Evolutionary conservation across 2,113 vertebrate species (phyloP), one percentile per base, ranked within the genome.

Genomic region (Otocyon megalotis): DNA sequence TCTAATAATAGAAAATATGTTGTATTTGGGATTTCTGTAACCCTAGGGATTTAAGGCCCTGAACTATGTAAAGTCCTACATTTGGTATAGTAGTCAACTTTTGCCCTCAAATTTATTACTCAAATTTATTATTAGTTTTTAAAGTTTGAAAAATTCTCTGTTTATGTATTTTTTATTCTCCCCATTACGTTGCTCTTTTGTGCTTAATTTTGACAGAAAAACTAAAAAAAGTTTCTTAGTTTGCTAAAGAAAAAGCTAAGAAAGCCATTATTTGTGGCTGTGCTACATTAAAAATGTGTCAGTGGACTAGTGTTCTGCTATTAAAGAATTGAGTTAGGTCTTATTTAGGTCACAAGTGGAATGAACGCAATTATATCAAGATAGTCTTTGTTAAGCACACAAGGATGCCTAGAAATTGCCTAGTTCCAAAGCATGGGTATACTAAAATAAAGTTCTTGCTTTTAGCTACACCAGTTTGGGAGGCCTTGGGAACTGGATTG

Each of bases 1-100:
- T 96, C 98, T 98, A 98, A 98, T 98, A 98, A 98, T 98, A 98
- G 95, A 96, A 98, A 96, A 98, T 98, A 95, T 98, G 98, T 98
- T 98, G 96, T 98, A 98, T 98, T 98, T 98, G 98, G 97, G 97
- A 98, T 98, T 99, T 98, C 98, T 98, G 87, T 98, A 98, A 97
- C 98, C 95, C 96, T 96, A 96, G 82, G 98, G 97, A 98, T 94
- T 98, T 98, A 98, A 95, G 97, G 89, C 89, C 97, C 97, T 95
- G 96, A 98, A 98, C 97, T 94, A 91, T 88, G 92, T 91, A 85
- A 95, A 94, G 97, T 98, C 85, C 93, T 97, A 96, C 97, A 98
- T 98, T 98, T 95, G 97, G 89, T 94, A 97, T 91, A 97, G 2
- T 84, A 97, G 95, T 98, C 97, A 97, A 92, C 95, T 93, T 98